Evolutionary conservation across 2,888 invertebrate species (phyloP).

Genomic region (Chrysodeixis includens): DNA sequence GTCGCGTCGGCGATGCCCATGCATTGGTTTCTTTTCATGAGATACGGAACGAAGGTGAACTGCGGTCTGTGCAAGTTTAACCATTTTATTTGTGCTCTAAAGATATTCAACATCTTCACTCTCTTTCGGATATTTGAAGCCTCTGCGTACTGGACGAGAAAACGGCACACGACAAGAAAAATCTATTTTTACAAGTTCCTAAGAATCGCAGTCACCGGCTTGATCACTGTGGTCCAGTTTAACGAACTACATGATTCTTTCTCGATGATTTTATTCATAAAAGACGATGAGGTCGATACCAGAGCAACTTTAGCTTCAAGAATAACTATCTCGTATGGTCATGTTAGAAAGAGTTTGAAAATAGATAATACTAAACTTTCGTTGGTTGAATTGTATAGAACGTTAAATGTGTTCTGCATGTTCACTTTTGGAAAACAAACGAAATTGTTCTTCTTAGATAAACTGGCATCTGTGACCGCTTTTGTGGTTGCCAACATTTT

Average conservation of each 20-base stretch:
- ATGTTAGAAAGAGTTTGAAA: background rate
- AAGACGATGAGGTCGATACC: constrained; percentile 13
- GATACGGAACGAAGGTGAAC: background rate
- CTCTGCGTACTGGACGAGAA: constrained; percentile 48
- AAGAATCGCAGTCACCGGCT: constrained; percentile 53
- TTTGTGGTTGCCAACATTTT: constrained; percentile 56
- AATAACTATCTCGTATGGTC: constrained; percentile 28
- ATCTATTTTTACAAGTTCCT: constrained; percentile 52
- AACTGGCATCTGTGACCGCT: constrained; percentile 45
- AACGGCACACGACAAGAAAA: constrained; percentile 26
- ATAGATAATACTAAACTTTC: constrained; percentile 30
- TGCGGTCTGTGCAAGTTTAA: background rate
- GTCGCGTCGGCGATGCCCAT: background rate
- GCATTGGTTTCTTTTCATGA: background rate
- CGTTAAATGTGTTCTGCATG: constrained; percentile 57
- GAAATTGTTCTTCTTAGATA: constrained; percentile 42
- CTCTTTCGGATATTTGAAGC: constrained; percentile 56
- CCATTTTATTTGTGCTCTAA: constrained; percentile 25
- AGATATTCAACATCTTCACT: constrained; percentile 48
- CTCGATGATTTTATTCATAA: constrained; percentile 45
- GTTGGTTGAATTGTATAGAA: constrained; percentile 49
- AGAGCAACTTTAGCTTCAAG: constrained; percentile 20
- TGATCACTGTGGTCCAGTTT: constrained; percentile 56
- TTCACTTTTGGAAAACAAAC: constrained; percentile 53
- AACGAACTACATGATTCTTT: constrained; percentile 50